Base-by-base conservation (phyloP, 1,140 invertebrate genomes). In the Brachionus angularis region DNA sequence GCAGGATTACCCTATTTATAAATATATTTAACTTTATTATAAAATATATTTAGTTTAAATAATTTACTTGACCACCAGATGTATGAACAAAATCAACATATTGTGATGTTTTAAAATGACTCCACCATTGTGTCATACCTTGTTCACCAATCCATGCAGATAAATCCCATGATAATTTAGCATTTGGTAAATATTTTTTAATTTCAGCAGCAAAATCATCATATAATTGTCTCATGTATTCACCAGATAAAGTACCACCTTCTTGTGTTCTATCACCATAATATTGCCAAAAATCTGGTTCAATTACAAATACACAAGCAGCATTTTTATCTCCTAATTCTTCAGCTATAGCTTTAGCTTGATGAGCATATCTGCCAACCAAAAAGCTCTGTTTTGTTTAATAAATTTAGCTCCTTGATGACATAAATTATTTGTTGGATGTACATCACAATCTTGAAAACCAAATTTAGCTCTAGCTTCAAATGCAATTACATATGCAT, bases 1-100 rank as follows among this genome's bases (percentile, higher is more conserved):
- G 23, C 53, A 34, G 23, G 23, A 36, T 29, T 23, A 10, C 53
- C 53, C 36, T 58, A 36, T 10, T 29, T 58, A 36, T 29, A 16
- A 1, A 58, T 12, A 18, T 23, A 58, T 29, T 2, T 58, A 31
- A 39, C 10, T 49, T 25, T 21, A 49, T 21, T 21, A 3, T 31
- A 23, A 33, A 16, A 33, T 33, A 10, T 39, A 12, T 2, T 58
- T 2, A 33, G 39, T 16, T 10, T 42, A 16, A 10, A 42, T 42
- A 10, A 16, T 42, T 58, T 58, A 58, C 53, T 58, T 58, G 53
- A 39, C 53, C 53, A 39, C 53, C 53, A 39, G 23, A 29, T n/a
- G 36, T 58, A 8, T 58, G 53, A 58, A 58, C 53, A 33, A 58
- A 58, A 33, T 58, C 29, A 58, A 58, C 33, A 23, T 58, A 34